A percentile compares a stretch with the other conserved stretches of the same genome.
These are phyloP conservation scores for Gallinago jamesoni DNA, from an alignment of 2,113 vertebrate genomes.

Conservation along the genomic window DNA sequence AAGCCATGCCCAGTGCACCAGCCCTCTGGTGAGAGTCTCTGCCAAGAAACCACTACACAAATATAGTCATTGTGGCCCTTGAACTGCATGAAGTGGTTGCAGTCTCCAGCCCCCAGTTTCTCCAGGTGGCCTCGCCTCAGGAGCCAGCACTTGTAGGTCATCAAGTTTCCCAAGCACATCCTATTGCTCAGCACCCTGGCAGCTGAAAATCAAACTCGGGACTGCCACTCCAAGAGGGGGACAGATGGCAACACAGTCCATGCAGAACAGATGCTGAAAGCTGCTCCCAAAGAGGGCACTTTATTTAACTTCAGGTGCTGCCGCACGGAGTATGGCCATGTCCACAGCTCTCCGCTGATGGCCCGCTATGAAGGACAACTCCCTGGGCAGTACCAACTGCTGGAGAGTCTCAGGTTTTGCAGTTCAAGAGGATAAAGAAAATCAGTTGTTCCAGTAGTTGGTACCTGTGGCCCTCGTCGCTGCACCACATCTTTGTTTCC, in stretches of 20 bases:
- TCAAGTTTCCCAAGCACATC: background rate
- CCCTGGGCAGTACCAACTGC: accelerated
- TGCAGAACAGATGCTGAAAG: background rate
- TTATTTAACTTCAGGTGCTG: background rate
- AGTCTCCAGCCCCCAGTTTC: background rate
- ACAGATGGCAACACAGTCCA: background rate
- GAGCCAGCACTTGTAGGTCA: background rate
- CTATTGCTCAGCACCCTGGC: background rate
- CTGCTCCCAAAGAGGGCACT: background rate
- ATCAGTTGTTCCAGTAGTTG: background rate
- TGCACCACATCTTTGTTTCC: background rate
- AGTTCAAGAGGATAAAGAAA: background rate
- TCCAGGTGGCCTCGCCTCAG: background rate
- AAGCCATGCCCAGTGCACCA: background rate
- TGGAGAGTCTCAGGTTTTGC: background rate
- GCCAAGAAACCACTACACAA: background rate
- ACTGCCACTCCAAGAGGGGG: background rate
- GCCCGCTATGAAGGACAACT: background rate
- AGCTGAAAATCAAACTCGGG: background rate
- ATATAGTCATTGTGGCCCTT: accelerated
- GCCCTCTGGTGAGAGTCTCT: background rate
- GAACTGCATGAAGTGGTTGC: background rate
- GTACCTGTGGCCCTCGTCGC: background rate
- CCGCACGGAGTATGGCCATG: accelerated
- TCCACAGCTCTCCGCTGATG: background rate